phyloP scores from a whole-genome alignment of 2,797 vertebrate genomes.

The Garrulus glandarius region DNA sequence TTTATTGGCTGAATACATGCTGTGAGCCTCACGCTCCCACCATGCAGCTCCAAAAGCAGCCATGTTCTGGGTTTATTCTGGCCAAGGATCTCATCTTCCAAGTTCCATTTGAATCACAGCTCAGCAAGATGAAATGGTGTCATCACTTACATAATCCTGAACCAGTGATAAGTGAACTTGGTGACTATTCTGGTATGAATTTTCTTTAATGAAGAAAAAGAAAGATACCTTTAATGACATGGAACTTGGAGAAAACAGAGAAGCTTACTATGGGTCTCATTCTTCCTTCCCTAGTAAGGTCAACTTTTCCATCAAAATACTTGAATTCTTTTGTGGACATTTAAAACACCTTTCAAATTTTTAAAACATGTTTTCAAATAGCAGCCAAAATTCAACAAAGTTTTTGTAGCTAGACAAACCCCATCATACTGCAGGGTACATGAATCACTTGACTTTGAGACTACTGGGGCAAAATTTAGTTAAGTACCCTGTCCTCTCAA shows the following conservation, averaged over 20 bases:
- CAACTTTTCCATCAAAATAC: neutral
- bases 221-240: neutral
- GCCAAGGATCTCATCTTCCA: neutral
- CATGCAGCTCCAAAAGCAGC: neutral
- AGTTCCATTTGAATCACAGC: neutral
- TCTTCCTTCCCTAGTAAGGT: neutral
- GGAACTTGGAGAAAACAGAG: neutral
- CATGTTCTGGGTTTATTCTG: neutral
- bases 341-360: neutral
- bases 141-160: neutral
- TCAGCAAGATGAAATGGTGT: neutral
- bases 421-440: neutral
- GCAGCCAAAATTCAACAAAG: neutral
- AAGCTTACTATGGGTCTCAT: neutral
- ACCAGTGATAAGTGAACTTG: neutral
- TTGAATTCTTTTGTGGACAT: neutral
- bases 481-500: neutral
- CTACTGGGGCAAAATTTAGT: neutral
- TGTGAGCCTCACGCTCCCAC: accelerated
- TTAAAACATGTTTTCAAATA: neutral
- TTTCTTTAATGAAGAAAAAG: neutral
- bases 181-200: neutral
- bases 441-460: neutral
- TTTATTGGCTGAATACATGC: neutral
- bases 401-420: neutral